These are phyloP conservation scores for Cheilosia urbana DNA, from an alignment of 2,888 invertebrate species.

Conservation along the genomic window DNA sequence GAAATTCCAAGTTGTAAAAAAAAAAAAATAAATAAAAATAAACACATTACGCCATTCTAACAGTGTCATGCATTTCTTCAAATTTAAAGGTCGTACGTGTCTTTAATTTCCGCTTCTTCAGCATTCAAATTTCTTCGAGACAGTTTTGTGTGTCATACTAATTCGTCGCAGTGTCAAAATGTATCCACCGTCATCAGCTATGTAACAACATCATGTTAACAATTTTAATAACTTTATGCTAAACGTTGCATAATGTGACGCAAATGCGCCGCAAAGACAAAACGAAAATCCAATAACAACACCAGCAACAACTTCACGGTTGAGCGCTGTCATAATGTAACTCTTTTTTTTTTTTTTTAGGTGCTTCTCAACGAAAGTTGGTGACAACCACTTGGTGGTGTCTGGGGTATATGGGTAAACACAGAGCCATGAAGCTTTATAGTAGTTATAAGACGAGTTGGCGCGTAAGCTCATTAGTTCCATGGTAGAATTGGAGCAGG, in stretches of 20 bases:
- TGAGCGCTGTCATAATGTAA: conserved; percentile 43
- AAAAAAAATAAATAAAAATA: conserved; percentile 34
- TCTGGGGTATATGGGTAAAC: background rate
- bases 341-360: conserved; percentile 33
- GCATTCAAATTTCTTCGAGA: conserved; percentile 40
- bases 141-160: conserved; percentile 51
- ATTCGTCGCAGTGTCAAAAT: conserved; percentile 65
- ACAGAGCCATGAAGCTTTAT: conserved; percentile 9
- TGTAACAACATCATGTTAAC: conserved; percentile 69
- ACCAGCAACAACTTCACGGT: conserved; percentile 10
- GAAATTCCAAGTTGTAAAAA: conserved; percentile 32
- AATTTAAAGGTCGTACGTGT: conserved; percentile 56
- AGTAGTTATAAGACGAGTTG: conserved; percentile 19
- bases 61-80: conserved; percentile 56
- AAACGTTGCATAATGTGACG: conserved; percentile 62
- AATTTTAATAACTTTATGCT: conserved; percentile 72
- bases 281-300: background rate
- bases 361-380: conserved; percentile 5
- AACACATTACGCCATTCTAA: conserved; percentile 49
- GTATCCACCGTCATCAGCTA: conserved; percentile 22
- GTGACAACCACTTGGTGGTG: conserved; percentile 36
- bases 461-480: conserved; percentile 32
- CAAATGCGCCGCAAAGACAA: conserved; percentile 1
- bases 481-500: conserved; percentile 19
- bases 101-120: conserved; percentile 63